Evolutionary conservation across 2,888 invertebrate genomes (phyloP), one percentile per base, ranked within the genome.

Genomic region (Thumatha senex): DNA sequence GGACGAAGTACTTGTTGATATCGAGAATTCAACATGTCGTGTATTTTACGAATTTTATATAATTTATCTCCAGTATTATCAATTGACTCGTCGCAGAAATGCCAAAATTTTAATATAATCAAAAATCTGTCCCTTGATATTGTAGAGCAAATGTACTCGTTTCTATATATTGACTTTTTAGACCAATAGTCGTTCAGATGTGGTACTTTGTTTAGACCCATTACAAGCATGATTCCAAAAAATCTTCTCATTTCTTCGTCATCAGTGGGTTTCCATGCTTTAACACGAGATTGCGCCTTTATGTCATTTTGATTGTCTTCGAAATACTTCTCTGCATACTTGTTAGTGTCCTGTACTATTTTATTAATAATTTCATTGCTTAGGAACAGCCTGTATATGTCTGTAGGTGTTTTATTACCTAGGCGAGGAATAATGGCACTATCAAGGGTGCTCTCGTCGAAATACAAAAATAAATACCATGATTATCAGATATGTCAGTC

Each of bases 1-100:
- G 67, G 63, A 56, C 45, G 52, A 36, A 66, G 45, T 41, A 50
- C 48, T 51, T 67, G 46, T 31, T 48, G 38, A 31, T 30, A 48
- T 38, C 18, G 29, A 15, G 31, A 12, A 15, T 31, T 38, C 15
- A 48, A 12, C 48, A 38, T 48, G 18, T 42, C 38, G 24, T 38
- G 18, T 31, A 48, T 31, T 38, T 36, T 31, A 12, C 38, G 15
- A 24, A 47, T 41, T 41, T 47, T 41, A 40, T 40, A 29, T 41
- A 41, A 30, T 40, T 47, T 40, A 35, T 47, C 29, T 7, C 12
- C 24, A 12, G 24, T 24, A 34, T 9, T 40, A 15, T 31, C 46
- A 33, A 33, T 40, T 15, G 40, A 33, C n/a, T 46, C 24, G 33
- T 47, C 34, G 24, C 40, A 35, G 50, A 63, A 61, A 58, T 66